A percentile compares a stretch with the other conserved stretches of the same genome.
These are phyloP conservation scores for Drosophila heteroneura DNA, from an alignment of 2,888 invertebrate genomes.

Conservation along the genomic window DNA sequence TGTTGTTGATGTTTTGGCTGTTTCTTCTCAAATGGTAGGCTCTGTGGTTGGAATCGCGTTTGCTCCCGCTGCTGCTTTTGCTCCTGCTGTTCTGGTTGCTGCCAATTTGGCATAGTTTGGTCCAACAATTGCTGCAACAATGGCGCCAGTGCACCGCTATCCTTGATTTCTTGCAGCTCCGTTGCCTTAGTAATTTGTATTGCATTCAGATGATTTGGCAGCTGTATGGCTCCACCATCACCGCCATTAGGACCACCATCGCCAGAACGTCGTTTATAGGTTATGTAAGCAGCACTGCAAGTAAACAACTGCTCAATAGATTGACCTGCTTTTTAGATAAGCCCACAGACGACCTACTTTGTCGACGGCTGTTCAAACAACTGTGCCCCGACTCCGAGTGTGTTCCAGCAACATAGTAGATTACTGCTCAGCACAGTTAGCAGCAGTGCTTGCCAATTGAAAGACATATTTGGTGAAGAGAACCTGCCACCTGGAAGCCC, in stretches of 20 bases:
- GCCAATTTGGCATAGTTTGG: slow-evolving; percentile 71
- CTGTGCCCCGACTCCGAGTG: slow-evolving; percentile 37
- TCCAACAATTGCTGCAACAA: slow-evolving; percentile 65
- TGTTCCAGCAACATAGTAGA: slow-evolving; percentile 23
- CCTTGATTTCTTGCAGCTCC: slow-evolving; percentile 56
- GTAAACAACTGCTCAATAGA: slow-evolving; percentile 61
- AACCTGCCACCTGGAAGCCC: slow-evolving; percentile 41
- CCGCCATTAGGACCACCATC: background rate
- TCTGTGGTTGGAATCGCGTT: slow-evolving; percentile 14
- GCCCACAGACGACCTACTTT: slow-evolving; percentile 67
- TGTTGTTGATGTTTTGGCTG: slow-evolving; percentile 38
- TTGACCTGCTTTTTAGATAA: slow-evolving; percentile 53
- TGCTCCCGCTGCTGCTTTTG: slow-evolving; percentile 13
- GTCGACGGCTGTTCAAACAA: slow-evolving; percentile 65
- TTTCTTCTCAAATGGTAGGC: slow-evolving; percentile 9
- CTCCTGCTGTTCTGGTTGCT: slow-evolving; percentile 26
- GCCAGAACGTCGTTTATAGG: slow-evolving; percentile 22
- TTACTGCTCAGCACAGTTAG: slow-evolving; percentile 18
- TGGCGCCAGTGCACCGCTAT: slow-evolving; percentile 58
- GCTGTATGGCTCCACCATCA: slow-evolving; percentile 27
- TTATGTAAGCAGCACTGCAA: slow-evolving; percentile 50
- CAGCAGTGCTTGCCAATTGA: slow-evolving; percentile 50
- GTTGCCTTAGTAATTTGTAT: slow-evolving; percentile 57
- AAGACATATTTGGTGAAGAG: slow-evolving; percentile 35
- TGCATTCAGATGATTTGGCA: slow-evolving; percentile 46